Conservation (phyloP, 37 sponge, comb jelly and placozoan genomes). For the Ianthella basta region DNA sequence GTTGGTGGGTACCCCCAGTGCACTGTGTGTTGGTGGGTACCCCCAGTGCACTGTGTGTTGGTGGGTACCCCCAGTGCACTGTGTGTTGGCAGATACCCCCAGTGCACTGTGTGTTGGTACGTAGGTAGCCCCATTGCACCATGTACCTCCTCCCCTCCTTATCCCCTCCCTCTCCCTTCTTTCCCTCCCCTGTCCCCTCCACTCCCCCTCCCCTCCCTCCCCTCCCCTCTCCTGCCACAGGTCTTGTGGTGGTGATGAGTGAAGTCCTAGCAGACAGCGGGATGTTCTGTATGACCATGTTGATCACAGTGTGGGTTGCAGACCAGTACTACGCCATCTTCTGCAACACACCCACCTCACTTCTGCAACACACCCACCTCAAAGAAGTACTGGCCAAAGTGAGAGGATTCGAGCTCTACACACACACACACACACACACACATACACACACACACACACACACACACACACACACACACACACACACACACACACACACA, state of each 20-base stretch:
- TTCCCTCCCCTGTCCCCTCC: no score
- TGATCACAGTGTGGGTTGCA: slow-evolving; percentile 66
- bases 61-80: no score
- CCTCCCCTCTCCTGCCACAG: neutral
- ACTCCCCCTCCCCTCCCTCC: no score
- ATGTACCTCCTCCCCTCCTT: no score
- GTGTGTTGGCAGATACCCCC: no score
- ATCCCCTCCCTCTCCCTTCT: no score
- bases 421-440: slow-evolving; percentile 23
- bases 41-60: no score
- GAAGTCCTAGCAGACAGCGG: slow-evolving; percentile 69
- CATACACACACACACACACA: neutral
- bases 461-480: slow-evolving; percentile 8
- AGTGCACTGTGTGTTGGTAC: no score
- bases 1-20: slow-evolving; percentile 27
- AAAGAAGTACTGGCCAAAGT: slow-evolving; percentile 70
- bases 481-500: slow-evolving; percentile 8
- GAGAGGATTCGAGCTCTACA: neutral
- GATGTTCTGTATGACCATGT: slow-evolving; percentile 68
- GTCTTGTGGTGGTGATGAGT: slow-evolving; percentile 74
- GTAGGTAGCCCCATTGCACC: no score
- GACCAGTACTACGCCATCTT: slow-evolving; percentile 77
- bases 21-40: neutral
- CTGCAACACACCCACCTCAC: slow-evolving; percentile 52
- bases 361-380: slow-evolving; percentile 59